phyloP scores from a whole-genome alignment of 2,888 invertebrate species.

The Phaedon cochleariae region DNA sequence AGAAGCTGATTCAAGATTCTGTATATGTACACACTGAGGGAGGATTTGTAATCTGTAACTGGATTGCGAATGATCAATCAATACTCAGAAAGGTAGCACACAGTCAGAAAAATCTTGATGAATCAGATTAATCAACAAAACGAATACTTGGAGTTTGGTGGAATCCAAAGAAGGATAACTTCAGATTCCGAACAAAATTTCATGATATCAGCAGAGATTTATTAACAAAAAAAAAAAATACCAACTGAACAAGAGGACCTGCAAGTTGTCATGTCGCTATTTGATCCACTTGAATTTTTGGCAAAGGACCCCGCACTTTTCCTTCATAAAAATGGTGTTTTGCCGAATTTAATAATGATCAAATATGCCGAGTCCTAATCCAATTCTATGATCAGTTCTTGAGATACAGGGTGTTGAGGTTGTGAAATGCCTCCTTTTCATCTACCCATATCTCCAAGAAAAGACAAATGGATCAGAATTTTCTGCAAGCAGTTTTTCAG shows the following conservation, averaged over 20 bases:
- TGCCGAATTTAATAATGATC: too few relatives aligned
- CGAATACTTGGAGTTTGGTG: constrained; percentile 1
- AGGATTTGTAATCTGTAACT: too few relatives aligned
- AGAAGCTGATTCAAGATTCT: not conserved
- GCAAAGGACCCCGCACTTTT: too few relatives aligned
- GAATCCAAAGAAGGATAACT: constrained; percentile 1
- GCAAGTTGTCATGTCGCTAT: constrained; percentile 46
- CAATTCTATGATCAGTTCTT: too few relatives aligned
- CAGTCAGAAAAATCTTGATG: not conserved
- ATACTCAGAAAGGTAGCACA: not conserved
- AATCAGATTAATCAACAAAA: not conserved
- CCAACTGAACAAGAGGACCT: constrained; percentile 1
- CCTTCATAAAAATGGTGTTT: too few relatives aligned
- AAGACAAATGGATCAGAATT: too few relatives aligned
- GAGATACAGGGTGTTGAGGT: too few relatives aligned
- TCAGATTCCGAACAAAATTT: constrained; percentile 3
- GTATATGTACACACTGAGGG: constrained; percentile 8
- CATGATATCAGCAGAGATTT: not conserved
- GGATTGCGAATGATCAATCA: not conserved
- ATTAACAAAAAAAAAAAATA: constrained; percentile 1
- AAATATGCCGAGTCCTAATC: too few relatives aligned
- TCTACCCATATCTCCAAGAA: too few relatives aligned
- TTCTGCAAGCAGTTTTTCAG: too few relatives aligned
- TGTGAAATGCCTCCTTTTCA: too few relatives aligned
- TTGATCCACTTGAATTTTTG: constrained; percentile 51